phyloP scores from a whole-genome alignment of 2,888 invertebrate genomes.

The Cacoxenus indagator region DNA sequence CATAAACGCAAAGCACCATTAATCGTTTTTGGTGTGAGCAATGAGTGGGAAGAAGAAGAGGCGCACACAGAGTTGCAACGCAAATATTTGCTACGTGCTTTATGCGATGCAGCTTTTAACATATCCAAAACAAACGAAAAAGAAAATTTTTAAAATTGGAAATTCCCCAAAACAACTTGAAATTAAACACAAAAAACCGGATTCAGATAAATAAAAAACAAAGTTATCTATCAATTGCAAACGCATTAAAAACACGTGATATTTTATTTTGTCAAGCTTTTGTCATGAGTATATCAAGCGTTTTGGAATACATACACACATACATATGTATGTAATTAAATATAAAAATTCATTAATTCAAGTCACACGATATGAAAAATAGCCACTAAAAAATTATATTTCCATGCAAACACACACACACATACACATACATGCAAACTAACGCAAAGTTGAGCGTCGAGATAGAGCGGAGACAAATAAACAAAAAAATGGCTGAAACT shows the following conservation, averaged over 20 bases:
- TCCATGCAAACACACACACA: neutral
- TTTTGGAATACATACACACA: too few relatives aligned
- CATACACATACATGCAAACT: neutral
- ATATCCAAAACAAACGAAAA: neutral
- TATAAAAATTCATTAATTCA: neutral
- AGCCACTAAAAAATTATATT: neutral
- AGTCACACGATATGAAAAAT: slow-evolving; percentile 1
- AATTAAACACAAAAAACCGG: slow-evolving; percentile 9
- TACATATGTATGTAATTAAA: too few relatives aligned
- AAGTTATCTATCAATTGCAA: neutral
- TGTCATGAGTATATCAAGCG: neutral
- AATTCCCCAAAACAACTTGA: slow-evolving; percentile 17
- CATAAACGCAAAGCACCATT: neutral
- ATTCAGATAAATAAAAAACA: neutral
- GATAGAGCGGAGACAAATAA: neutral
- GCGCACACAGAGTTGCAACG: neutral
- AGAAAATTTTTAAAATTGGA: neutral
- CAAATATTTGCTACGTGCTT: neutral
- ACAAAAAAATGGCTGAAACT: neutral
- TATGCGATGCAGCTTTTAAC: neutral
- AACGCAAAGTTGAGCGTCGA: neutral
- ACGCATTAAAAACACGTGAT: slow-evolving; percentile 15
- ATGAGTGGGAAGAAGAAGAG: too few relatives aligned
- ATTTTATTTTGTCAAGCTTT: neutral
- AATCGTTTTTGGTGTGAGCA: too few relatives aligned